A percentile compares a stretch with the other conserved stretches of the same genome.
Evolutionary conservation across 2,797 vertebrate species (phyloP).

Genomic region (Amblyopsis hoosieri): DNA sequence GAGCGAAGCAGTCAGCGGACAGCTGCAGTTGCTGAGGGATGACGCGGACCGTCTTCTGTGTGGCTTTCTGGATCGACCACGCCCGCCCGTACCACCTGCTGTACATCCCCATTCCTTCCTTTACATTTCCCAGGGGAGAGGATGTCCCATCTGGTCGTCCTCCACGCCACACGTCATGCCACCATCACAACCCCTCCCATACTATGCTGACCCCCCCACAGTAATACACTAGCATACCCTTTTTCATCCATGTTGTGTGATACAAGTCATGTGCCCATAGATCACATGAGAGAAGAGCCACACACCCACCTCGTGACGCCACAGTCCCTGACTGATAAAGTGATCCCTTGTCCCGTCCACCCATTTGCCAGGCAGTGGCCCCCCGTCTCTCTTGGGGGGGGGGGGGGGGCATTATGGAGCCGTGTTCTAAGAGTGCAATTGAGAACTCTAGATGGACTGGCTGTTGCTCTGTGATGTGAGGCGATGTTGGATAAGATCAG

Average conservation of each 20-base stretch:
- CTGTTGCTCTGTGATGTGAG: slow-evolving; percentile 58
- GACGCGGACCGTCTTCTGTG: slow-evolving; percentile 63
- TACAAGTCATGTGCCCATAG: slow-evolving; percentile 51
- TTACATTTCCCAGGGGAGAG: slow-evolving; percentile 38
- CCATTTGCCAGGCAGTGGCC: slow-evolving; percentile 38
- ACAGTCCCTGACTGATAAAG: slow-evolving; percentile 29
- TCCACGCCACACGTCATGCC: slow-evolving; percentile 49
- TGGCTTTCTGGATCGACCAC: slow-evolving; percentile 58
- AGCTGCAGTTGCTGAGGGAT: slow-evolving; percentile 91
- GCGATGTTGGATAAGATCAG: slow-evolving; percentile 59
- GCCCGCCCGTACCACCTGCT: slow-evolving; percentile 46
- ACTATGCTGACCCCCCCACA: slow-evolving; percentile 55
- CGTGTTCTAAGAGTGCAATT: slow-evolving; percentile 49
- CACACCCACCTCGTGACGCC: slow-evolving; percentile 16
- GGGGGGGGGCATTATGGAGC: slow-evolving; percentile 44
- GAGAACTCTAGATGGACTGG: slow-evolving; percentile 51
- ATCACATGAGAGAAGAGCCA: slow-evolving; percentile 50
- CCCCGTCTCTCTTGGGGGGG: slow-evolving; percentile 25
- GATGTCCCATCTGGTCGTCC: slow-evolving; percentile 66
- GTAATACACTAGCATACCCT: slow-evolving; percentile 45
- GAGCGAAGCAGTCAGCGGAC: slow-evolving; percentile 86
- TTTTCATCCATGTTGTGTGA: slow-evolving; percentile 12
- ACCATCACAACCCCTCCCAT: slow-evolving; percentile 42
- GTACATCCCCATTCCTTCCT: slow-evolving; percentile 12
- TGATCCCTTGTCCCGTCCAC: slow-evolving; percentile 33